phyloP scores from a whole-genome alignment of 1,140 invertebrate species.

The Pseudomyrmex concolor region DNA sequence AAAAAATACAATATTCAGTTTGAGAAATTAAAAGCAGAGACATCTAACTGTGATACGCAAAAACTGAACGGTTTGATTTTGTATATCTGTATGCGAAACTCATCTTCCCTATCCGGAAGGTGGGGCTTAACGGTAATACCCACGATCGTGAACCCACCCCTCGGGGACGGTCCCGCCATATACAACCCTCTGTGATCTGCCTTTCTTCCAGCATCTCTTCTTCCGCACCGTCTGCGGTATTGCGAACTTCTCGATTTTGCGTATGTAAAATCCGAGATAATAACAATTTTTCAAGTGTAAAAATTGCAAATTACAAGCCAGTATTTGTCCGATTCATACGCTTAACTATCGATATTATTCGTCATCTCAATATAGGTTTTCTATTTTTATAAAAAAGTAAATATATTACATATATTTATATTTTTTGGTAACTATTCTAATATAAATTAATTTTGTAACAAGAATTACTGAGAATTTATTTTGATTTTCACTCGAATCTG shows the following conservation, averaged over 20 bases:
- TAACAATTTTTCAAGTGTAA: constrained; percentile 9
- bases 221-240: constrained; percentile 73
- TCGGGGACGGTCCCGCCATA: constrained; percentile 70
- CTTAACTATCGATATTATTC: constrained; percentile 21
- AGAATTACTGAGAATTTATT: too few species aligned
- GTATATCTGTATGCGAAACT: constrained; percentile 76
- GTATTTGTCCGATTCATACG: constrained; percentile 16
- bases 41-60: constrained; percentile 75
- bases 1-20: constrained; percentile 53
- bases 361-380: neutral
- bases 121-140: constrained; percentile 78
- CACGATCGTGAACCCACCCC: constrained; percentile 75
- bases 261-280: constrained; percentile 31
- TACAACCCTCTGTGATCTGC: constrained; percentile 70
- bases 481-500: too few species aligned
- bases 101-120: constrained; percentile 74
- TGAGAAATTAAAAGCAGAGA: constrained; percentile 70
- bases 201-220: constrained; percentile 74
- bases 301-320: constrained; percentile 28
- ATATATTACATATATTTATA: too few species aligned
- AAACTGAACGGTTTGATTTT: constrained; percentile 77
- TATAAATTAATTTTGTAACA: too few species aligned
- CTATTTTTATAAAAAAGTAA: neutral
- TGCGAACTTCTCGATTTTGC: constrained; percentile 14
- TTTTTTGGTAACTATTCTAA: neutral